Base-by-base conservation (phyloP, 2,888 invertebrate genomes). In the Diogma glabrata region DNA sequence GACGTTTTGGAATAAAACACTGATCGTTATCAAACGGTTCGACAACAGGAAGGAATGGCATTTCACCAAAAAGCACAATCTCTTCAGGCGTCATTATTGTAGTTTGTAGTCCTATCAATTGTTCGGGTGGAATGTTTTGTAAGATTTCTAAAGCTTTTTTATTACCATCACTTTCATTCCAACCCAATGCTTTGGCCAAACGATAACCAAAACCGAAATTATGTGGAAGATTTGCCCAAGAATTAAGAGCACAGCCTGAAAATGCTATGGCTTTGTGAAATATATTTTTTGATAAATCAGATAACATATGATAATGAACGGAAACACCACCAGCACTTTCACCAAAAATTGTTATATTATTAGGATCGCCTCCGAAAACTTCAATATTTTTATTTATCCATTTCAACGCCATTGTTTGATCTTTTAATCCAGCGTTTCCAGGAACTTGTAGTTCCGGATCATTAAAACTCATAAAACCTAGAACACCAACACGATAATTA, bases 381-480 rank as follows among this genome's bases (percentile, higher is more conserved):
- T 43, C n/a, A 22, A 20, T 22, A 43, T 43, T 43, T n/a, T 22
- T 43, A 22, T 43, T 43, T 5, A 43, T 43, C 43, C 43, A 43
- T 3, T 14, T 20, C 22, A 43, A n/a, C 8, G 43, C 43, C 43
- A 43, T 43, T 4, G 22, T 4, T 20, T 43, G 43, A 43, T 43
- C 43, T 12, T 43, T 43, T n/a, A 43, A 23, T 20, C 43, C 43
- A 22, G 43, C 43, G 60, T 76, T 76, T 2, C 75, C 75, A 1
- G 75, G 73, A 47, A 75, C 67, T 47, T 67, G 67, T 8, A 75
- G 58, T 3, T 67, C 61, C 7, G 67, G 59, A 54, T 75, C 74
- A 49, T 70, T 64, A 0, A 75, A 60, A 33, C 67, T 67, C 24
- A 75, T 62, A 52, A 75, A 75, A 17, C 75, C 75, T 74, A 12